Evolutionary conservation across 2,888 invertebrate genomes (phyloP), one percentile per base, ranked within the genome.

Genomic region (Standfussiana lucernea): DNA sequence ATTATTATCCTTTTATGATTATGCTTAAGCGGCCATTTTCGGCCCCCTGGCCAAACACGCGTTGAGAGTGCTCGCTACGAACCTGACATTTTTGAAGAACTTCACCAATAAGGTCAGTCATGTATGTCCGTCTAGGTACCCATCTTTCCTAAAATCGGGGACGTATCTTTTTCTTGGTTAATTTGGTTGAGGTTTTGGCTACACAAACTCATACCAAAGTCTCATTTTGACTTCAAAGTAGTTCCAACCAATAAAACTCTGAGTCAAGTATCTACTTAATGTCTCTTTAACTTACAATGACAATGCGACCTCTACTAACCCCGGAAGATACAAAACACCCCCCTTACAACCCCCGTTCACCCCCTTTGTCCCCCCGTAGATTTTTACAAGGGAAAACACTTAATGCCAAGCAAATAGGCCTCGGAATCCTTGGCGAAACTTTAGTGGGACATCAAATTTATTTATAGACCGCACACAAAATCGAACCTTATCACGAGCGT

Each of bases 361-460:
- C 76, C 64, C 32, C 11, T 50, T 65, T 56, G 66, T 56, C 45
- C 71, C 56, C 80, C 79, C 76, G 79, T 65, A 79, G 66, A 62
- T 72, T 79, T 75, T 72, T 78, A 89, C 88, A 89, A 82, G 88
- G 67, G 77, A 88, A 88, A 79, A 84, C 88, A 86, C 84, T 89
- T 79, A 82, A 72, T n/a, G 62, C 77, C 77, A 82, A 86, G 77
- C 80, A 88, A 84, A 87, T 78, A 79, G 77, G 82, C 78, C 70
- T 78, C 50, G 70, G 56, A 59, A 85, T 87, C 83, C 85, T 85
- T 69, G 59, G 65, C 75, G 24, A 73, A 82, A 72, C 70, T 82
- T 84, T 84, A 80, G 66, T 85, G 68, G 71, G 64, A 65, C 87
- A 84, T 85, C 71, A 85, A 84, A 80, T 72, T 15, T 89, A 89